These are phyloP conservation scores for Hypsibius dujardini DNA, from an alignment of 1,140 invertebrate species.

Conservation along the genomic window DNA sequence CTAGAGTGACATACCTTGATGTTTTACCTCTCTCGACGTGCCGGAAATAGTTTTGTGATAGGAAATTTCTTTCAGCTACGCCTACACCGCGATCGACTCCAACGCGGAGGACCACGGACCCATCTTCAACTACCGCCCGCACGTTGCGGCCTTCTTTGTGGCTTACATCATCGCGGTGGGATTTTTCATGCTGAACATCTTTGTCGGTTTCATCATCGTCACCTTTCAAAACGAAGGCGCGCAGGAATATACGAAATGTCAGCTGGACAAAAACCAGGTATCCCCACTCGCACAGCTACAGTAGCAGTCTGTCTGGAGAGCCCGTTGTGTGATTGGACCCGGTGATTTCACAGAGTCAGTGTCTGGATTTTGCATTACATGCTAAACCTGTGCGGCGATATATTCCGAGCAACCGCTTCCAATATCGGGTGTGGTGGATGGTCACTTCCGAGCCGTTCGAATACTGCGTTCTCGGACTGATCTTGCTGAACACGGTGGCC, in stretches of 20 bases:
- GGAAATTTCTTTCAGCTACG: neutral
- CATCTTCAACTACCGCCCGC: slow-evolving; percentile 17
- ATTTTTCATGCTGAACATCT: slow-evolving; percentile 78
- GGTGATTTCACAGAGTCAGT: slow-evolving; percentile 18
- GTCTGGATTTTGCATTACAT: slow-evolving; percentile 20
- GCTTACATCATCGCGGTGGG: slow-evolving; percentile 80
- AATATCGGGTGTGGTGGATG: slow-evolving; percentile 15
- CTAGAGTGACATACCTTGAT: neutral
- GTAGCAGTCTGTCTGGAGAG: no score
- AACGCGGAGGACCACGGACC: slow-evolving; percentile 6
- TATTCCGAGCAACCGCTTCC: slow-evolving; percentile 1
- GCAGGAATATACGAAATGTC: slow-evolving; percentile 19
- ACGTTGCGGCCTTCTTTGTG: slow-evolving; percentile 53
- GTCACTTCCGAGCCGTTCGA: slow-evolving; percentile 54
- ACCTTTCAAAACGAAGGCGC: slow-evolving; percentile 83
- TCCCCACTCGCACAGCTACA: no score
- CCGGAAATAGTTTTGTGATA: no score
- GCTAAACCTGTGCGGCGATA: neutral
- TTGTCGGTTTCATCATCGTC: slow-evolving; percentile 82
- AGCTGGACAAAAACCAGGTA: slow-evolving; percentile 18
- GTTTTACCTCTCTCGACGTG: no score
- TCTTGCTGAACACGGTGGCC: slow-evolving; percentile 86
- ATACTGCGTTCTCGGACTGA: slow-evolving; percentile 79
- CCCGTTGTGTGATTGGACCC: no score
- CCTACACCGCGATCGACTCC: slow-evolving; percentile 1